Conservation (phyloP, 2,888 invertebrate genomes). For the Artemia sinica region DNA sequence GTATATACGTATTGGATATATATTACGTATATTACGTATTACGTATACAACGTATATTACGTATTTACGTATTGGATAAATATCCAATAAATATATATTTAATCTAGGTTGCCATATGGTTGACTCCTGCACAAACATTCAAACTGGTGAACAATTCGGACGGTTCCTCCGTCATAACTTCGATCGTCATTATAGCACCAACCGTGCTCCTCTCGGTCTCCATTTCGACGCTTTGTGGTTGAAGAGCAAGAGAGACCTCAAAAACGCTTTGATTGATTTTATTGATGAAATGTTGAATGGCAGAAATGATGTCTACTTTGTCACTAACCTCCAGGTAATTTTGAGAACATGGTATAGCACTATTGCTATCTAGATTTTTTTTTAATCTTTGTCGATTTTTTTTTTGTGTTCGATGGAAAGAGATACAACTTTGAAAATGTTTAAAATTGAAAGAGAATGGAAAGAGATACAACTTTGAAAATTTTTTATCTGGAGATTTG, state of each 20-base stretch:
- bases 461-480: no score
- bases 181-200: constrained; percentile 77
- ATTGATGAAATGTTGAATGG: constrained; percentile 70
- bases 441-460: no score
- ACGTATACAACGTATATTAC: no score
- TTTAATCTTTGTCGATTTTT: no score
- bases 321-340: constrained; percentile 54
- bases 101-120: constrained; percentile 67
- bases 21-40: no score
- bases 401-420: no score
- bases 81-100: background rate
- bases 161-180: constrained; percentile 81
- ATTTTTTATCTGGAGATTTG: no score
- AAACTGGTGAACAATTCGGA: constrained; percentile 73
- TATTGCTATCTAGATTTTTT: no score
- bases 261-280: constrained; percentile 74
- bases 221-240: constrained; percentile 91
- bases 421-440: no score
- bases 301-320: constrained; percentile 79
- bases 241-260: constrained; percentile 80
- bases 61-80: no score
- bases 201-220: constrained; percentile 63
- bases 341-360: no score
- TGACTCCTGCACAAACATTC: constrained; percentile 81
- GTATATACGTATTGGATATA: no score